phyloP scores from a whole-genome alignment of 2,888 invertebrate species.

The Oligia latruncula region DNA sequence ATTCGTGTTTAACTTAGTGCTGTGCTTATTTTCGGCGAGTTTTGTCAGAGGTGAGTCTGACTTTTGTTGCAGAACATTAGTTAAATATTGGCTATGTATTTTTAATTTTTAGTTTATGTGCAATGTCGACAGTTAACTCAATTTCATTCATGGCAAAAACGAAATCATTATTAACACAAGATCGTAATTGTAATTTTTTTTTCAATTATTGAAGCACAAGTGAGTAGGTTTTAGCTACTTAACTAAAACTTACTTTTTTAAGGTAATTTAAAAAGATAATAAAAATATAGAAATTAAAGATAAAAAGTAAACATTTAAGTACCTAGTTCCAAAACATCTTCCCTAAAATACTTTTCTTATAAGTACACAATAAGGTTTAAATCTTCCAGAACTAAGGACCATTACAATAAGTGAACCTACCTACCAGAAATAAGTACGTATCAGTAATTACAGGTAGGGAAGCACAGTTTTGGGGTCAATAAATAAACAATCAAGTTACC shows the following conservation, averaged over 20 bases:
- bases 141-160: neutral
- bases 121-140: neutral
- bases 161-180: neutral
- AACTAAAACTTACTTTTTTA: neutral
- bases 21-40: conserved; percentile 71
- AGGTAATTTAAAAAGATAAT: neutral
- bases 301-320: neutral
- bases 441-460: neutral
- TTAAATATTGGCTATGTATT: conserved; percentile 61
- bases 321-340: no score
- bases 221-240: neutral
- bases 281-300: neutral
- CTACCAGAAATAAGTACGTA: neutral
- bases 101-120: neutral
- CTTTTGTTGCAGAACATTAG: conserved; percentile 64
- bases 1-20: conserved; percentile 69
- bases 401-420: neutral
- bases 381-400: neutral
- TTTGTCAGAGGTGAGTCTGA: conserved; percentile 74
- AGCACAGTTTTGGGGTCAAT: neutral
- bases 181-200: neutral
- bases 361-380: neutral
- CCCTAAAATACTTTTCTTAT: no score
- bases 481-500: conserved; percentile 3
- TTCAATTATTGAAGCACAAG: neutral